phyloP scores from a whole-genome alignment of 2,113 vertebrate genomes.

The Ptilonorhynchus violaceus region DNA sequence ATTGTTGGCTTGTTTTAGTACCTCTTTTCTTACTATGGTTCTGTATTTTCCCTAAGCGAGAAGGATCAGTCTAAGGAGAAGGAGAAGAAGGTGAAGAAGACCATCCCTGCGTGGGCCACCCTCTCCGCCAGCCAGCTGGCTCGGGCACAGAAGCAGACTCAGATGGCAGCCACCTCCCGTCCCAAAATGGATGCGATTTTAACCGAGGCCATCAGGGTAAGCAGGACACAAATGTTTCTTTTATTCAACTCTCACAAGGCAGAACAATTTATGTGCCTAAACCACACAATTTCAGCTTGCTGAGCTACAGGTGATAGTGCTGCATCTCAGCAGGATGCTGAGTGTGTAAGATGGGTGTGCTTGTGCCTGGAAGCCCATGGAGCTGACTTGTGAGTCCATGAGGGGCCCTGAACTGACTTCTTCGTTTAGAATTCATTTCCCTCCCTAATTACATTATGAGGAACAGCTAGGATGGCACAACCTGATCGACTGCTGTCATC shows the following conservation, averaged over 20 bases:
- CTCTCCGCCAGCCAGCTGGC: conserved; percentile 87
- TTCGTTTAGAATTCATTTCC: not conserved
- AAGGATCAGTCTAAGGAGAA: conserved; percentile 90
- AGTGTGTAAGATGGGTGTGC: not conserved
- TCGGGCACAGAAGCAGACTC: conserved; percentile 82
- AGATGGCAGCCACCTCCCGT: conserved; percentile 83
- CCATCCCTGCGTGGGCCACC: conserved; percentile 94
- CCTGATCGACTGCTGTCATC: not conserved
- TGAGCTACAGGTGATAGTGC: not conserved
- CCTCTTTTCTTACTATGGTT: not conserved
- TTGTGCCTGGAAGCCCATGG: not conserved
- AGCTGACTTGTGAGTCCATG: not conserved
- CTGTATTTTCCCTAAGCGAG: conserved; percentile 71
- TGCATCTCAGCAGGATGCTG: not conserved
- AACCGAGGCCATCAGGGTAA: conserved; percentile 90
- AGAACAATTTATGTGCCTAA: not conserved
- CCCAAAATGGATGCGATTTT: conserved; percentile 93
- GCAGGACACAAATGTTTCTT: not conserved
- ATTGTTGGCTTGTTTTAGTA: not conserved
- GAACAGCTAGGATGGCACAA: not conserved
- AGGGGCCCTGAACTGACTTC: not conserved
- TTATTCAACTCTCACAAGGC: not conserved
- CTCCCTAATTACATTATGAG: not conserved
- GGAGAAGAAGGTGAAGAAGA: conserved; percentile 94
- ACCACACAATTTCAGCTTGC: not conserved